Base-by-base conservation (phyloP, 2,888 invertebrate genomes). In the Shargacucullia verbasci region DNA sequence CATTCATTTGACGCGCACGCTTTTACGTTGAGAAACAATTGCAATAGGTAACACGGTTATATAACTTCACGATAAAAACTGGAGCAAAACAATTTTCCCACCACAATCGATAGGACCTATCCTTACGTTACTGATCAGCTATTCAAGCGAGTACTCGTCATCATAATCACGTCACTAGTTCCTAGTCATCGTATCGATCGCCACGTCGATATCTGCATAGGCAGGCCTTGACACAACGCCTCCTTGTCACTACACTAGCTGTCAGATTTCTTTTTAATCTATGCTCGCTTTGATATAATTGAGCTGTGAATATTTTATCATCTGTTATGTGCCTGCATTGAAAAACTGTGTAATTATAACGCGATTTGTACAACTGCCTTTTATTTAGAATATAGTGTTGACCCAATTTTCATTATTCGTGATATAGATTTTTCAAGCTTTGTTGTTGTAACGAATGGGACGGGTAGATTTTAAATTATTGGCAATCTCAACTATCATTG, bases 151-250 rank as follows among this genome's bases (percentile, higher is more conserved):
- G 43, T 44, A 43, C 60, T 69, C 78, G 80, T 81, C 80, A 81
- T 78, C 69, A 66, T 47, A 48, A 68, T 76, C 2, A 82, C 81
- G 78, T 76, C 76, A 76, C 69, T 73, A 77, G 78, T 74, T 76
- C 73, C 69, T 73, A 77, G 72, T 78, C 75, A 79, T 78, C 55
- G 73, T 68, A 83, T 86, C 81, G 86, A 86, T 80, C 81, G 64
- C 68, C 70, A 78, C 82, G 80, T 88, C 84, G 82, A 85, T 86
- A 89, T 87, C 90, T 89, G 90, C 90, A 90, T 89, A 88, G 88
- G 85, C 64, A 73, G 81, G 81, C 90, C 90, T 90, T 90, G 90
- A 89, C 89, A 89, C 73, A 76, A 56, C 58, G 59, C 64, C 53
- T 25, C 53, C 56, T 64, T 74, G 72, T 74, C 72, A 72, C 59